Evolutionary conservation across 1,140 invertebrate genomes (phyloP).

Genomic region (Pachyrhynchus sulphureomaculatus): DNA sequence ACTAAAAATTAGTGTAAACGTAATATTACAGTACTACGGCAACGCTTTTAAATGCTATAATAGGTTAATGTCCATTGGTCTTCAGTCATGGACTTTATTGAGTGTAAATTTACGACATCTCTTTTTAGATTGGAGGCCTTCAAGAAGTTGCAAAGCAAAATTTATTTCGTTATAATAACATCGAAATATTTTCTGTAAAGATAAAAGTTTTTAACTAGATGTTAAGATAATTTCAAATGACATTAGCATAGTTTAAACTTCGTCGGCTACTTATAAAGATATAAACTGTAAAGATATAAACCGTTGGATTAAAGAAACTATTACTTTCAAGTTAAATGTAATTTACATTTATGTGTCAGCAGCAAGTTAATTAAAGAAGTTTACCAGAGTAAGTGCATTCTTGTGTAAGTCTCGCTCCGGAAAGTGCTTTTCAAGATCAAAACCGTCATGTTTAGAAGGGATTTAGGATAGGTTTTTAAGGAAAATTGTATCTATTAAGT

Average conservation of each 20-base stretch:
- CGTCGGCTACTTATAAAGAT: conserved; percentile 10
- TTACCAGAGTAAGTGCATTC: conserved; percentile 47
- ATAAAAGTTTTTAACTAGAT: neutral
- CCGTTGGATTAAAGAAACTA: conserved; percentile 16
- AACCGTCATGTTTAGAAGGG: conserved; percentile 24
- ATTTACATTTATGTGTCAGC: conserved; percentile 46
- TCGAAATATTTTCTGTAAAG: neutral
- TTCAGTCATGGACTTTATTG: too few species aligned
- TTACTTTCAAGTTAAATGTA: conserved; percentile 39
- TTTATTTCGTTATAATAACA: neutral
- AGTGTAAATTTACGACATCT: too few species aligned
- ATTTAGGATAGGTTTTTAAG: conserved; percentile 5
- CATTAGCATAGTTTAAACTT: conserved; percentile 2
- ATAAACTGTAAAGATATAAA: conserved; percentile 2
- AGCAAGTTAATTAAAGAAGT: conserved; percentile 48
- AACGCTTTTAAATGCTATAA: too few species aligned
- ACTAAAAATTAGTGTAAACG: too few species aligned
- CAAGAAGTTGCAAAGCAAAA: too few species aligned
- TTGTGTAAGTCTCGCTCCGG: conserved; percentile 38
- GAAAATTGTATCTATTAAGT: conserved; percentile 12
- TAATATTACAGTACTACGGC: too few species aligned
- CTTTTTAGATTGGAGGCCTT: too few species aligned
- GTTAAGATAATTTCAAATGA: neutral
- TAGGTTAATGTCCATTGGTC: too few species aligned
- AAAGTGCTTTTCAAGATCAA: conserved; percentile 9